Evolutionary conservation across 2,888 invertebrate species (phyloP).

Genomic region (Apamea anceps): DNA sequence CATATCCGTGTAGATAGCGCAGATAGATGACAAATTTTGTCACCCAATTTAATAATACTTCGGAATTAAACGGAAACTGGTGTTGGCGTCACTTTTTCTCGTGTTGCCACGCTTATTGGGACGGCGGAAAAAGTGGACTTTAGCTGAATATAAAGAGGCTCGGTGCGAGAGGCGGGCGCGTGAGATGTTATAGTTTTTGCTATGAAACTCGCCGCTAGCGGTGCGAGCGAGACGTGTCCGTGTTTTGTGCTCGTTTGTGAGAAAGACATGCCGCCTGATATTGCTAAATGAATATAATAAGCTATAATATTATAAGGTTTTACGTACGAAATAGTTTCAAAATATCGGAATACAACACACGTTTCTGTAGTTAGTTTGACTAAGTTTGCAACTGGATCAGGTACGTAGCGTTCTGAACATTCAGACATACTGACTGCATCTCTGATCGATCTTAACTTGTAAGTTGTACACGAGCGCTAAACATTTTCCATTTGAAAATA

Average conservation of each 20-base stretch:
- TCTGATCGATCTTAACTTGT: slow-evolving; percentile 11
- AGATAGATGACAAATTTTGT: slow-evolving; percentile 77
- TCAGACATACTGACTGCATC: slow-evolving; percentile 13
- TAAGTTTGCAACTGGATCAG: slow-evolving; percentile 14
- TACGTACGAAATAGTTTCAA: slow-evolving; percentile 26
- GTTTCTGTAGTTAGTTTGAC: slow-evolving; percentile 17
- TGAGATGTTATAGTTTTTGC: slow-evolving; percentile 81
- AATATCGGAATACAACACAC: slow-evolving; percentile 23
- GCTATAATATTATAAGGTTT: slow-evolving; percentile 48
- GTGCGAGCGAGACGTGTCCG: slow-evolving; percentile 67
- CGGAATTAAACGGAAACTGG: slow-evolving; percentile 65
- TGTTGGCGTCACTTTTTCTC: slow-evolving; percentile 74
- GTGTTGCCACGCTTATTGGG: slow-evolving; percentile 74
- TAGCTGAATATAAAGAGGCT: slow-evolving; percentile 79
- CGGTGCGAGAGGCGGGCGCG: slow-evolving; percentile 68
- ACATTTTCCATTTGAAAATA: slow-evolving; percentile 56
- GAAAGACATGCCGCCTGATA: slow-evolving; percentile 69
- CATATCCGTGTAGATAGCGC: slow-evolving; percentile 67
- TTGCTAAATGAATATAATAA: slow-evolving; percentile 67
- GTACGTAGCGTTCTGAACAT: slow-evolving; percentile 5
- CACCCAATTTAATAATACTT: slow-evolving; percentile 76
- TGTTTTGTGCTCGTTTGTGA: slow-evolving; percentile 75
- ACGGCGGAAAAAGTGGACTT: slow-evolving; percentile 74
- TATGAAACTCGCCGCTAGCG: slow-evolving; percentile 57
- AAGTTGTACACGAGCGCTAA: slow-evolving; percentile 19